Evolutionary conservation across 2,113 vertebrate species (phyloP).

Genomic region (Ictalurus furcatus): DNA sequence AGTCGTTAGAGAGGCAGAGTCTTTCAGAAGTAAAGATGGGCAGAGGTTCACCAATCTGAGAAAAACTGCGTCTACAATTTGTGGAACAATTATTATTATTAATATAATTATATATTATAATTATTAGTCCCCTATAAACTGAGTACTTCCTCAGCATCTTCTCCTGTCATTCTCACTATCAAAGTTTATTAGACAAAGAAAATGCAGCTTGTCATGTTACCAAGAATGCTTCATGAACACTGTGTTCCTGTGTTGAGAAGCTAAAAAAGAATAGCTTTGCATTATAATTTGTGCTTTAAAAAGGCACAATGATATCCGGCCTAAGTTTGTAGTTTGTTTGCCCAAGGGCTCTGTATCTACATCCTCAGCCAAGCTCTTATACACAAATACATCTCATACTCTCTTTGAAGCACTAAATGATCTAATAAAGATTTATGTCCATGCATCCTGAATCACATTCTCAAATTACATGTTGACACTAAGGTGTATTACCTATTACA

Average conservation of each 20-base stretch:
- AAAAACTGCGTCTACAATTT: too few relatives aligned
- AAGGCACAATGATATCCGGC: background rate
- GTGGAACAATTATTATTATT: too few relatives aligned
- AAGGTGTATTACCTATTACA: background rate
- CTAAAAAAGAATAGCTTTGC: background rate
- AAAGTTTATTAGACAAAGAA: background rate
- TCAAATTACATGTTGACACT: background rate
- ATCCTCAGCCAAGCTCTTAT: background rate
- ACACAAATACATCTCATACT: background rate
- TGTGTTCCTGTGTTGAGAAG: background rate
- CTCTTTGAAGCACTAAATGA: background rate
- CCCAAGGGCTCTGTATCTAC: background rate
- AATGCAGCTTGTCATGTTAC: background rate
- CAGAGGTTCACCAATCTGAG: too few relatives aligned
- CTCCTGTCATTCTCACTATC: background rate
- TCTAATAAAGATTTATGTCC: background rate
- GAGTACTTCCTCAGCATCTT: background rate
- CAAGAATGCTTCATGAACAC: background rate
- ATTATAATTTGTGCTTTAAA: background rate
- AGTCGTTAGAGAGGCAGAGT: too few relatives aligned
- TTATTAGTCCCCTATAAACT: too few relatives aligned
- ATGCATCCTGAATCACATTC: background rate
- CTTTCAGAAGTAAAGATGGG: too few relatives aligned
- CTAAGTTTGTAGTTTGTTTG: background rate
- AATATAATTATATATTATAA: too few relatives aligned